A percentile compares a stretch with the other conserved stretches of the same genome.
Conservation (phyloP, 2,888 invertebrate species). For the Exocentrus adspersus region DNA sequence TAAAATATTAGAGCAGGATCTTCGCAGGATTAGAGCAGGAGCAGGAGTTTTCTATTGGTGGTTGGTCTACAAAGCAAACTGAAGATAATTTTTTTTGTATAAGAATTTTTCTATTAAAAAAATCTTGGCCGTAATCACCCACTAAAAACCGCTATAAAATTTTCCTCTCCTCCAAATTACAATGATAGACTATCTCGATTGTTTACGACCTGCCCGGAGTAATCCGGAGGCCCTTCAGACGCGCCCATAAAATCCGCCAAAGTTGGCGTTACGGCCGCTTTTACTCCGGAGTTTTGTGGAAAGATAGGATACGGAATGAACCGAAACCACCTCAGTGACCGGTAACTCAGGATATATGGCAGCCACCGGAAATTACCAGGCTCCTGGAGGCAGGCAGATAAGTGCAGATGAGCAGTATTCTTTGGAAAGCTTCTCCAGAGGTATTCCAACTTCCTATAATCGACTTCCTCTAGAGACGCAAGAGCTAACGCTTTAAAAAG, state of each 20-base stretch:
- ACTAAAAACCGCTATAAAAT: not conserved
- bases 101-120: too few relatives aligned
- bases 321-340: slow-evolving; percentile 43
- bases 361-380: slow-evolving; percentile 54
- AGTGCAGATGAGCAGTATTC: slow-evolving; percentile 22
- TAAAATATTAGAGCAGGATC: too few relatives aligned
- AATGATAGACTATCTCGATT: not conserved
- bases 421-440: slow-evolving; percentile 15
- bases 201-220: slow-evolving; percentile 5
- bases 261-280: slow-evolving; percentile 9
- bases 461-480: slow-evolving; percentile 18
- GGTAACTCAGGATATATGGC: slow-evolving; percentile 50
- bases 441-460: slow-evolving; percentile 24
- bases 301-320: slow-evolving; percentile 30
- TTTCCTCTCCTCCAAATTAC: not conserved
- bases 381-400: slow-evolving; percentile 36
- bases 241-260: slow-evolving; percentile 16
- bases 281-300: slow-evolving; percentile 14
- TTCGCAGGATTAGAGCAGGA: too few relatives aligned
- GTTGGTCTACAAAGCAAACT: too few relatives aligned
- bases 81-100: not conserved
- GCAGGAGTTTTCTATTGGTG: too few relatives aligned
- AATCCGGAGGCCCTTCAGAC: not conserved
- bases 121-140: too few relatives aligned
- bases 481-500: slow-evolving; percentile 3